These are phyloP conservation scores for Popillia japonica DNA, from an alignment of 1,140 invertebrate species.

Conservation along the genomic window DNA sequence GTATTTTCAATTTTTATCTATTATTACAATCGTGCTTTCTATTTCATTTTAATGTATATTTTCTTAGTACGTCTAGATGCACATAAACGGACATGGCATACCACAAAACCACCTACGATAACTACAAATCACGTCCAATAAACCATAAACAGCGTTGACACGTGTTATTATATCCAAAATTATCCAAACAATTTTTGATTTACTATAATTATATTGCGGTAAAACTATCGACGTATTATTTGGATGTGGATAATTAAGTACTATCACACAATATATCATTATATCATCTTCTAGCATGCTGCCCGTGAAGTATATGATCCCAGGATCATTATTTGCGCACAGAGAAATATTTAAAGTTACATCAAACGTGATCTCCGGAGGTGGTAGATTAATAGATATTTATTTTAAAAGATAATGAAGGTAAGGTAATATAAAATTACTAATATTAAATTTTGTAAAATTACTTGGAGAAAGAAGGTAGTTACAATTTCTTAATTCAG, in stretches of 20 bases:
- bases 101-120: not conserved
- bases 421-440: not conserved
- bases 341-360: slow-evolving; percentile 2
- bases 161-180: slow-evolving; percentile 16
- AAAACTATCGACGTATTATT: not conserved
- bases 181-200: slow-evolving; percentile 6
- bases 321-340: not conserved
- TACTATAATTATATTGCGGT: slow-evolving; percentile 10
- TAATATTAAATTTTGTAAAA: too few species aligned
- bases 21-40: not conserved
- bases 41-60: not conserved
- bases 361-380: not conserved
- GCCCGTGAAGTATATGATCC: not conserved
- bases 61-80: not conserved
- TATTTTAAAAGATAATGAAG: not conserved
- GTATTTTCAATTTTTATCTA: not conserved
- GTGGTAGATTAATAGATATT: not conserved
- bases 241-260: slow-evolving; percentile 11
- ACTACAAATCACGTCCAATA: not conserved
- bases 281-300: not conserved
- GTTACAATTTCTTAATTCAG: too few species aligned
- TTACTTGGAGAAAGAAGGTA: too few species aligned
- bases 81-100: not conserved
- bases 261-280: not conserved
- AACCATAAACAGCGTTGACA: not conserved